Evolutionary conservation across 2,797 vertebrate genomes (phyloP), one percentile per base, ranked within the genome.

Genomic region (Coendou prehensilis): DNA sequence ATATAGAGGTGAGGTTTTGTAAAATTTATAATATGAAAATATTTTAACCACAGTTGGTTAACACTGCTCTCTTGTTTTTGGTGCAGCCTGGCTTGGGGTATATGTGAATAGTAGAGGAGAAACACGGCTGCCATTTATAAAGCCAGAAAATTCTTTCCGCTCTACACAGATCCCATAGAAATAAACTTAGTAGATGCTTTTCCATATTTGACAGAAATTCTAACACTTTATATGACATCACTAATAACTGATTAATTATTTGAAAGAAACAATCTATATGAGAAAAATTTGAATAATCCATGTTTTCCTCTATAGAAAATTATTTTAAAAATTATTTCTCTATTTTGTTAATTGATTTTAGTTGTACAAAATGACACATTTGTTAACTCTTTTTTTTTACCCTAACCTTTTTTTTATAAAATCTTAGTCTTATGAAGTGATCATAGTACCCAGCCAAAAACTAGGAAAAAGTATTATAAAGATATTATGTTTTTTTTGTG

Each of bases 71-170:
- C 18, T 54, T 54, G 22, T 81, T 54, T 86, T 17, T 52, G 20
- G 3, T 20, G 30, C 30, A 41, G 23, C 2, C 9, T 57, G 15
- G 30, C 6, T 69, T 14, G 47, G 9, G 5, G 33, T 82, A 10
- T 28, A 30, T 73, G 20, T 91, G 41, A 45, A 5, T 28, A 37
- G 4, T 37, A 6, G 52, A 85, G 13, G 45, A 87, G 26, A 94
- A 64, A 64, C 20, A 76, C 50, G 18, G 7, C 41, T 85, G 45
- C 18, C 50, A 75, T 45, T 5, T 91, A 47, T 69, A 14, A 67
- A 69, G 28, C 56, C 9, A 88, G 78, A 94, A 95, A 93, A 78
- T 78, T 71, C 30, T 45, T 76, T 11, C 78, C 52, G 67, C 57
- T 92, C 15, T 41, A 50, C 6, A 67, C 5, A 78, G 9, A 13